Evolutionary conservation across 1,140 invertebrate genomes (phyloP), one percentile per base, ranked within the genome.

Genomic region (Panagrolaimus sp.): DNA sequence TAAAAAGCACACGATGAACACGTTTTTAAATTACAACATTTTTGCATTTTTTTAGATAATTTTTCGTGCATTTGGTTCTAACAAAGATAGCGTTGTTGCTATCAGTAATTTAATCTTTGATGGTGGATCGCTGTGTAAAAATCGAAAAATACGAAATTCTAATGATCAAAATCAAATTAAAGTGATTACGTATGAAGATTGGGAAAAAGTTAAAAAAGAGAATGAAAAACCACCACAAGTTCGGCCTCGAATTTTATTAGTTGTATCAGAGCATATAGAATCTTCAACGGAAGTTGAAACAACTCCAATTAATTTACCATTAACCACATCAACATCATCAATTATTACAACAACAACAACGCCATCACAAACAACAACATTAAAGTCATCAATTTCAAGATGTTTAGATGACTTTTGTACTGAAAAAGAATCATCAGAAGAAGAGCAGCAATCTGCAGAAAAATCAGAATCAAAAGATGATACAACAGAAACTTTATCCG

Each of bases 351-450:
- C 17, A 5, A 58, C 52, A 2, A 58, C 52, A 12, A 17, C n/a
- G 15, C 17, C 48, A 52, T n/a, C 17, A 58, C 21, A 21, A 21
- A 58, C 52, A 58, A 58, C 52, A 12, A 58, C 52, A 58, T n/a
- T 28, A 58, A 28, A 26, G 3, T 28, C 12, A n/a, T 26, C 52
- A 28, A 58, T 28, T 58, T 24, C 63, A 38, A 28, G 28, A 28
- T 64, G 63, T 28, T 24, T 8, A 8, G 63, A 64, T 43, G 43
- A 64, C 28, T 64, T 64, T 64, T 64, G 43, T 64, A 21, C 28
- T 10, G 52, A 58, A 17, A 58, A 58, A 17, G 52, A 58, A 58
- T 58, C 52, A 17, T 58, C 52, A 8, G 52, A 58, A 58, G 52
- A 58, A 58, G n/a, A 58, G 17, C 15, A 10, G 17, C 21, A 10